Percentiles rank a stretch among this genome's conserved stretches.
Conservation (phyloP, 2,888 invertebrate genomes). For the Colletes collaris region DNA sequence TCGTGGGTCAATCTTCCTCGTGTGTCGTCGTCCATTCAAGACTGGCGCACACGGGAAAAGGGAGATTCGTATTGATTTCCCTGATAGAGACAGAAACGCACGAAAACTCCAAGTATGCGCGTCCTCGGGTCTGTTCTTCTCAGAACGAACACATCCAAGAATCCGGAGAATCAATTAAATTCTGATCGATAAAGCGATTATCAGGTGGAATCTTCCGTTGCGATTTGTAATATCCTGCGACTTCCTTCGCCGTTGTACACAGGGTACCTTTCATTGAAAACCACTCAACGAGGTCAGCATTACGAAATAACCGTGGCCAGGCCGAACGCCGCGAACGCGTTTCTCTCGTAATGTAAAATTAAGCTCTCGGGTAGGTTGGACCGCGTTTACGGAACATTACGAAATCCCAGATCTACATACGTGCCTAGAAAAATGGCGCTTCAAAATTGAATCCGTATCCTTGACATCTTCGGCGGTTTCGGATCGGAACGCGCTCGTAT, state of each 20-base stretch:
- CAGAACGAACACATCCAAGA: conserved; percentile 6
- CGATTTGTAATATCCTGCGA: background rate
- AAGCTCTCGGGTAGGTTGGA: conserved; percentile 56
- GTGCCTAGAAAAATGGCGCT: conserved; percentile 70
- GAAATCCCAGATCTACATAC: conserved; percentile 62
- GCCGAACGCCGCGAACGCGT: conserved; percentile 54
- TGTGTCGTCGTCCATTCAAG: conserved; percentile 61
- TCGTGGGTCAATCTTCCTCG: conserved; percentile 53
- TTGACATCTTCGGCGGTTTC: conserved; percentile 50
- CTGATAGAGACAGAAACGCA: conserved; percentile 71
- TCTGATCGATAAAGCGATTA: background rate
- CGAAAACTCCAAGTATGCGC: conserved; percentile 61
- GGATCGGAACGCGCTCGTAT: conserved; percentile 38
- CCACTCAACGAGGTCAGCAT: conserved; percentile 66
- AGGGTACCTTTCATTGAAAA: conserved; percentile 12
- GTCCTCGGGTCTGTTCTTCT: conserved; percentile 60
- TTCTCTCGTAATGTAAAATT: conserved; percentile 61
- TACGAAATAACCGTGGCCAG: conserved; percentile 68
- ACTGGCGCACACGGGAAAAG: conserved; percentile 74
- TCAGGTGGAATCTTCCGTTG: conserved; percentile 30
- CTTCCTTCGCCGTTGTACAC: background rate
- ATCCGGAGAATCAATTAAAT: conserved; percentile 35
- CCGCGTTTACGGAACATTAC: conserved; percentile 68
- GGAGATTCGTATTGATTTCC: conserved; percentile 80
- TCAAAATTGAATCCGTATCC: conserved; percentile 65